Base-by-base conservation (phyloP, 2,888 invertebrate species). In the Yponomeuta cagnagella region DNA sequence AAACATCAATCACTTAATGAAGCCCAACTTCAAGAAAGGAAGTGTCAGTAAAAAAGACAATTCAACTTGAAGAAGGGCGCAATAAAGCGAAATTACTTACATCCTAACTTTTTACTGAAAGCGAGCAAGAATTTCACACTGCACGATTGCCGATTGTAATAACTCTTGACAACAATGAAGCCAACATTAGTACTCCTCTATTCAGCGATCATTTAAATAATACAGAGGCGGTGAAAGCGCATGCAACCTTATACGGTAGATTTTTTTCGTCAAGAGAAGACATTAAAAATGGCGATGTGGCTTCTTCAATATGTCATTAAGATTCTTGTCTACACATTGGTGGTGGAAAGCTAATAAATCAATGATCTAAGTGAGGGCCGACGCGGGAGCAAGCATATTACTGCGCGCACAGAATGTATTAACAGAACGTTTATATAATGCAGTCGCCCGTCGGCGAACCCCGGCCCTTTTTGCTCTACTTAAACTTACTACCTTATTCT, bases 291-390 rank as follows among this genome's bases (percentile, higher is more conserved):
- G 71, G 71, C 69, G 74, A 68, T 69, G 71, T 66, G 74, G 71
- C 73, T 72, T 71, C 64, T 71, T 75, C 73, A 74, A 75, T 77
- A 77, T 75, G 73, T 78, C 78, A 80, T 83, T 82, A 80, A 80
- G 76, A 80, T 80, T 76, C 76, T 75, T 75, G 12, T 73, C 73
- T 72, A 72, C 76, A 74, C 74, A 64, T 68, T 65, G 75, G 73
- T 75, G 72, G 73, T 75, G 72, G 76, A 75, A 74, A 76, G 75
- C 72, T 70, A 71, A 78, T 80, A 77, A 79, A 81, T 81, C 78
- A 78, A 68, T 71, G 71, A 64, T 63, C 30, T 65, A 63, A 63
- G n/a, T 58, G 68, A 33, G 33, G 65, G 15, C 52, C 15, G 52
- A 76, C 71, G 71, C 72, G 68, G 70, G 65, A 43, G 70, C 73